Evolutionary conservation across 2,888 invertebrate species (phyloP).

Genomic region (Polyommatus iphigenia): DNA sequence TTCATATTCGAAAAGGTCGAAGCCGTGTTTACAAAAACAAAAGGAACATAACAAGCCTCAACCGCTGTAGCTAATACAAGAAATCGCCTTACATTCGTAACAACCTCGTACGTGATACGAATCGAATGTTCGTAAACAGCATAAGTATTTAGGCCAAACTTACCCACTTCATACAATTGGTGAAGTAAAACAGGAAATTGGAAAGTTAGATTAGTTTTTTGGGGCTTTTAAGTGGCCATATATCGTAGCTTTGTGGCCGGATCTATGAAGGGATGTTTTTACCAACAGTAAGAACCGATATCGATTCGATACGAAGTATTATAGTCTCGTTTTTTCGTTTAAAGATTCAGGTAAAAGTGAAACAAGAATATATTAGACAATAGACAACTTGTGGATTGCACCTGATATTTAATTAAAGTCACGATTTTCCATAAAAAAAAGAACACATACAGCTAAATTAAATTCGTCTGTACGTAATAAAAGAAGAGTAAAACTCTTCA

Average conservation of each 20-base stretch:
- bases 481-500: neutral
- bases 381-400: too few relatives aligned
- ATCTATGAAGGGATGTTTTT: neutral
- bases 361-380: too few relatives aligned
- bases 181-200: slow-evolving; percentile 25
- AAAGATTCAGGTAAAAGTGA: too few relatives aligned
- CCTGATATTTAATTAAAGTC: neutral
- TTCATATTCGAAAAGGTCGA: neutral
- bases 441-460: neutral
- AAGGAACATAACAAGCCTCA: slow-evolving; percentile 5
- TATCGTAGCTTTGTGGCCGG: slow-evolving; percentile 1
- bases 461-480: neutral
- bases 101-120: slow-evolving; percentile 23
- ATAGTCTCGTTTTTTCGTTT: neutral
- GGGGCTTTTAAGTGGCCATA: slow-evolving; percentile 6
- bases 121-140: slow-evolving; percentile 21
- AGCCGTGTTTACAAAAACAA: slow-evolving; percentile 6
- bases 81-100: slow-evolving; percentile 24
- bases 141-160: neutral
- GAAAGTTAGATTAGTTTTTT: slow-evolving; percentile 28
- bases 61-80: slow-evolving; percentile 16
- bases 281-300: neutral
- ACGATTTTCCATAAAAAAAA: neutral
- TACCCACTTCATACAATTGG: slow-evolving; percentile 2
- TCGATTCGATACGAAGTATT: neutral